Conservation (phyloP, 2,113 vertebrate genomes). For the Heptranchias perlo region DNA sequence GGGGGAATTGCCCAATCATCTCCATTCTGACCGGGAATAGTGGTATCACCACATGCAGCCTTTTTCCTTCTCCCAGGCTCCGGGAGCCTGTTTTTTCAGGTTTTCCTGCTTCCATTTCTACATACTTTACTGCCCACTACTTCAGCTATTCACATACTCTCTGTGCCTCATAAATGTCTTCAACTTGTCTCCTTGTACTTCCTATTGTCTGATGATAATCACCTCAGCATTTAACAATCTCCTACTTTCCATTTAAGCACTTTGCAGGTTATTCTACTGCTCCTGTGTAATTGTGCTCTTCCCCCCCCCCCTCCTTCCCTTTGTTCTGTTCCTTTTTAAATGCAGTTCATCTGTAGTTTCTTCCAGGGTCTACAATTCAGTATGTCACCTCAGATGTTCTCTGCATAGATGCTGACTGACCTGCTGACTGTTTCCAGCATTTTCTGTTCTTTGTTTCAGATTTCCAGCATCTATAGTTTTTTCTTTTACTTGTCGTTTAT, state of each 20-base stretch:
- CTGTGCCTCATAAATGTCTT: not conserved
- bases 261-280: not conserved
- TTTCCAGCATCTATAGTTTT: not conserved
- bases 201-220: not conserved
- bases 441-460: not conserved
- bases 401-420: not conserved
- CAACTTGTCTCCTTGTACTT: not conserved
- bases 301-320: too few species aligned
- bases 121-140: not conserved
- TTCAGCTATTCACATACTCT: not conserved
- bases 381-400: not conserved
- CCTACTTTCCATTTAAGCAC: not conserved
- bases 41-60: not conserved
- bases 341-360: not conserved
- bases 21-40: not conserved
- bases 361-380: not conserved
- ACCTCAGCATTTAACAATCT: not conserved
- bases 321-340: not conserved
- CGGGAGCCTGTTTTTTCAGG: not conserved
- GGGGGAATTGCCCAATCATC: not conserved
- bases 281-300: not conserved
- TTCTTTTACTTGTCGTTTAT: not conserved
- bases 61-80: too few species aligned
- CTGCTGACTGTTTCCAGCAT: not conserved
- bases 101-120: not conserved